A percentile compares a stretch with the other conserved stretches of the same genome.
These are phyloP conservation scores for Neolamprologus sp. DNA, from an alignment of 2,113 vertebrate genomes.

Conservation along the genomic window DNA sequence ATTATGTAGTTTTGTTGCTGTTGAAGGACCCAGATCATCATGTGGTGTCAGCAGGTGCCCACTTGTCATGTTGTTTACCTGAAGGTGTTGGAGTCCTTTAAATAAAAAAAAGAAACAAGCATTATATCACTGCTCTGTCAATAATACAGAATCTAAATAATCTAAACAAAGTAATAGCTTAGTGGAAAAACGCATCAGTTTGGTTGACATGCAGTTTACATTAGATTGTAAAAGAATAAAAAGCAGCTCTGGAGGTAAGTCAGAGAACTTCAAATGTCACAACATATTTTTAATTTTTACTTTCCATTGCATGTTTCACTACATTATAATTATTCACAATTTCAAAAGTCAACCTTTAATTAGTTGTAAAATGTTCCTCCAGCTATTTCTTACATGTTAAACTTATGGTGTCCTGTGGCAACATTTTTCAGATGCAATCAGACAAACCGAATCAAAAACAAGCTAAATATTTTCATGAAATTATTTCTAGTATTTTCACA, in stretches of 20 bases:
- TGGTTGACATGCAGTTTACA: neutral
- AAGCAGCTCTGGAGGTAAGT: neutral
- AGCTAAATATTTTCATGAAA: neutral
- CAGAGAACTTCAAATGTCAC: rapidly evolving
- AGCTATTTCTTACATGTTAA: neutral
- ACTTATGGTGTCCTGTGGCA: neutral
- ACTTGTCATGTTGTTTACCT: neutral
- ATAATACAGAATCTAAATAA: rapidly evolving
- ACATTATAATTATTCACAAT: neutral
- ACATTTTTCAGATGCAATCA: neutral
- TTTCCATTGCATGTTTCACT: rapidly evolving
- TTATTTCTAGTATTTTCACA: neutral
- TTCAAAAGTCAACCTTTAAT: neutral
- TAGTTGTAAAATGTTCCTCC: neutral
- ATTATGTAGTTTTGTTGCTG: neutral
- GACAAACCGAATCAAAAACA: neutral
- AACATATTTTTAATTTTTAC: neutral
- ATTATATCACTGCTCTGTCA: neutral
- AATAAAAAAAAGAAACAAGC: rapidly evolving
- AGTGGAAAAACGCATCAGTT: neutral
- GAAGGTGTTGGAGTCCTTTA: neutral
- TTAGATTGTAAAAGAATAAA: neutral
- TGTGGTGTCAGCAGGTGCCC: neutral
- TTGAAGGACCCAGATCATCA: neutral
- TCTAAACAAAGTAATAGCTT: neutral